These are phyloP conservation scores for Melanotus villosus DNA, from an alignment of 2,888 invertebrate species.

Conservation along the genomic window DNA sequence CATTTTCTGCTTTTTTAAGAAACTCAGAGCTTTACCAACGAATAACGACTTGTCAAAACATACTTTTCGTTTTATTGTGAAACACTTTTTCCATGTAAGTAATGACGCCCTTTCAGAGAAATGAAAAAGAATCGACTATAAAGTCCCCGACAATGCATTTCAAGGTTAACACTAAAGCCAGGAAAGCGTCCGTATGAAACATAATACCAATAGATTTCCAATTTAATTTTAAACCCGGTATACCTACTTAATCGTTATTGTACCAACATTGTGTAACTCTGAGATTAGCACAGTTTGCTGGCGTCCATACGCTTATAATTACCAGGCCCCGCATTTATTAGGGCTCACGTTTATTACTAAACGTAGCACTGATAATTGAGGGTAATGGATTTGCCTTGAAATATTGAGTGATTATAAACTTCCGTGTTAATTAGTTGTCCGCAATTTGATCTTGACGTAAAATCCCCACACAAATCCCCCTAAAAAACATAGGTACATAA, in stretches of 20 bases:
- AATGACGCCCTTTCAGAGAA: neutral
- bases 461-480: no score
- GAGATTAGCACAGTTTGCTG: constrained; percentile 4
- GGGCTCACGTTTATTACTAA: neutral
- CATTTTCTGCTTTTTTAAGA: neutral
- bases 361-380: neutral
- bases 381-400: constrained; percentile 5
- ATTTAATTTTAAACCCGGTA: constrained; percentile 13
- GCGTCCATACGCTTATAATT: neutral
- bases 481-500: no score
- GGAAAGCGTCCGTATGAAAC: no score
- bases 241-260: neutral
- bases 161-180: no score
- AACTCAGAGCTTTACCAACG: neutral
- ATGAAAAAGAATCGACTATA: neutral
- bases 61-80: no score
- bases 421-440: neutral
- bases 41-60: neutral
- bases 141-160: neutral
- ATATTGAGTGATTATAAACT: neutral
- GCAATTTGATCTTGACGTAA: no score
- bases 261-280: neutral
- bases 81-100: no score
- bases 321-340: constrained; percentile 3
- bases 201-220: constrained; percentile 1